phyloP scores from a whole-genome alignment of 2,888 invertebrate species.

The Papilio demoleus region DNA sequence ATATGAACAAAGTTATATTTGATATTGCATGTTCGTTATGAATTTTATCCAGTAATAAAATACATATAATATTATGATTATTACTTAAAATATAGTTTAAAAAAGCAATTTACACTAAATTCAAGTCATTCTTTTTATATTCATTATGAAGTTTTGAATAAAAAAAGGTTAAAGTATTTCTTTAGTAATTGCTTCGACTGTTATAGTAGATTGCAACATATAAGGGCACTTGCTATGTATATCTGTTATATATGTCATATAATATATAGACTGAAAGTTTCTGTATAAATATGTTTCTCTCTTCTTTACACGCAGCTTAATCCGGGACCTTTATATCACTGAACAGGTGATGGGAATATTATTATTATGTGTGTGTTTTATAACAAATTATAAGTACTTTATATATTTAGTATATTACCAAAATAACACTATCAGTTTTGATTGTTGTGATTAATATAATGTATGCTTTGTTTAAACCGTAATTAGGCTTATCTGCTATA shows the following conservation, averaged over 20 bases:
- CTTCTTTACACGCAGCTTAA: slow-evolving; percentile 84
- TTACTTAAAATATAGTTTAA: no score
- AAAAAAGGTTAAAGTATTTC: no score
- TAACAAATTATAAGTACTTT: slow-evolving; percentile 44
- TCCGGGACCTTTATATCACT: slow-evolving; percentile 84
- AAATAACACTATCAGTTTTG: background rate
- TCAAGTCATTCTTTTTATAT: no score
- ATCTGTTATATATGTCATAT: slow-evolving; percentile 45
- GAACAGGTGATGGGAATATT: slow-evolving; percentile 82
- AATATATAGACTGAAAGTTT: slow-evolving; percentile 46
- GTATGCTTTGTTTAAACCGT: background rate
- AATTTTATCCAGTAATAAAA: no score
- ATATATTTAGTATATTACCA: slow-evolving; percentile 24
- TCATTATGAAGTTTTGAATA: no score
- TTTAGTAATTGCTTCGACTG: slow-evolving; percentile 33
- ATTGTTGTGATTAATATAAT: slow-evolving; percentile 3
- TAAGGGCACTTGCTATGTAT: slow-evolving; percentile 50
- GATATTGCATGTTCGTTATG: no score
- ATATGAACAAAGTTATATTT: background rate
- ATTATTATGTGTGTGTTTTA: slow-evolving; percentile 63
- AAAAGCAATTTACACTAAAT: no score
- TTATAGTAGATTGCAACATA: slow-evolving; percentile 11
- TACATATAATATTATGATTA: no score
- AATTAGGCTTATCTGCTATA: background rate
- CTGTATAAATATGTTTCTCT: slow-evolving; percentile 76